Evolutionary conservation across 2,888 invertebrate genomes (phyloP).

Genomic region (Limenitis camilla): DNA sequence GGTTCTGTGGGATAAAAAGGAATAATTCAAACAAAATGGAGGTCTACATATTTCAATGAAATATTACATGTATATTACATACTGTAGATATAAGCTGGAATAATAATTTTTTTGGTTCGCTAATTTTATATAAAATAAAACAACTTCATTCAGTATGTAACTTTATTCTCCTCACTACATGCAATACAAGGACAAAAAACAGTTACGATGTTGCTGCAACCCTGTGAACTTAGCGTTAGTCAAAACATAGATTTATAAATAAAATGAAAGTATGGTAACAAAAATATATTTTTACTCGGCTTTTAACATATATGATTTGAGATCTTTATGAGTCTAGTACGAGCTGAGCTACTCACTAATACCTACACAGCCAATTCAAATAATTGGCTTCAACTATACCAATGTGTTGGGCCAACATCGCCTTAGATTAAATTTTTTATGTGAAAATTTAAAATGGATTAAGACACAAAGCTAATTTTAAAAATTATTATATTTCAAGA

Average conservation of each 20-base stretch:
- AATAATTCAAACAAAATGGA: too few relatives aligned
- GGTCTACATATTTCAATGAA: too few relatives aligned
- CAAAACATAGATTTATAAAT: slow-evolving; percentile 6
- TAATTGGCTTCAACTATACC: too few relatives aligned
- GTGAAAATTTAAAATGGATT: too few relatives aligned
- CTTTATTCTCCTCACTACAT: slow-evolving; percentile 71
- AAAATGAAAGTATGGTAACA: slow-evolving; percentile 15
- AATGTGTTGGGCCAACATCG: too few relatives aligned
- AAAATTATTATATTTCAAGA: too few relatives aligned
- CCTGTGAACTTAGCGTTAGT: slow-evolving; percentile 15
- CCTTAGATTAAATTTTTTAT: too few relatives aligned
- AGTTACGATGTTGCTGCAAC: slow-evolving; percentile 41
- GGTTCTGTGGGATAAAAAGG: too few relatives aligned
- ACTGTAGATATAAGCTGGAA: neutral
- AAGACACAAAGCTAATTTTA: too few relatives aligned
- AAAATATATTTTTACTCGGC: slow-evolving; percentile 4
- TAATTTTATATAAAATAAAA: slow-evolving; percentile 14
- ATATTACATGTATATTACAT: too few relatives aligned
- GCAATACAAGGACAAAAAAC: slow-evolving; percentile 58
- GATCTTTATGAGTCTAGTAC: slow-evolving; percentile 4
- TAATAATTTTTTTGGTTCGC: neutral
- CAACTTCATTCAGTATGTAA: slow-evolving; percentile 43
- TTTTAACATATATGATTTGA: slow-evolving; percentile 9
- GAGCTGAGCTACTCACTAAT: too few relatives aligned
- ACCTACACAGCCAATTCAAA: too few relatives aligned